Percentiles rank a stretch among this genome's conserved stretches.
Conservation (phyloP, 2,113 vertebrate species). For the Anser brachyrhynchus region DNA sequence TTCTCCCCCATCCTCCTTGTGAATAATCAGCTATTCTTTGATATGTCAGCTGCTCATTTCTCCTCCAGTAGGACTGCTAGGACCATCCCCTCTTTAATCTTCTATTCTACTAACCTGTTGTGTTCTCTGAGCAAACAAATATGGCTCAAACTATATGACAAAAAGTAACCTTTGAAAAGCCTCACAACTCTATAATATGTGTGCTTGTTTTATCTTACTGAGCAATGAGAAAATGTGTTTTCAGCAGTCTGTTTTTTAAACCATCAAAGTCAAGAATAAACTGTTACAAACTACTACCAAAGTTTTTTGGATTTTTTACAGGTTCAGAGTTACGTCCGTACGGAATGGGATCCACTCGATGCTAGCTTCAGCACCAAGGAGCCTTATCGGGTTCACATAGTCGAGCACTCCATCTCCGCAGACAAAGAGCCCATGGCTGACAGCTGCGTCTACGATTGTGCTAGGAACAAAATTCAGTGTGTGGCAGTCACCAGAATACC, state of each 20-base stretch:
- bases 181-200: background rate
- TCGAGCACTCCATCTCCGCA: slow-evolving; percentile 77
- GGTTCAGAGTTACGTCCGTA: slow-evolving; percentile 84
- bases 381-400: slow-evolving; percentile 86
- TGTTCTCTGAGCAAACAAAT: background rate
- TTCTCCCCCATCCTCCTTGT: background rate
- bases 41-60: background rate
- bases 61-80: background rate
- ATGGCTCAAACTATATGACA: background rate
- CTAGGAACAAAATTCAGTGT: slow-evolving; percentile 80
- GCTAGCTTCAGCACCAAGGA: slow-evolving; percentile 84
- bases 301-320: slow-evolving; percentile 47
- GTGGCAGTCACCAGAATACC: slow-evolving; percentile 80
- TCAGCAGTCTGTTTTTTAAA: background rate
- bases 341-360: slow-evolving; percentile 85
- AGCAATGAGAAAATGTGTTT: rapidly evolving
- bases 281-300: background rate
- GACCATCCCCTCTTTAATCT: background rate
- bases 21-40: background rate
- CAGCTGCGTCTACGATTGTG: slow-evolving; percentile 84
- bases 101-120: background rate
- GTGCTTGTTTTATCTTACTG: background rate
- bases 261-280: background rate
- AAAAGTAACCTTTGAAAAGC: background rate
- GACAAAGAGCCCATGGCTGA: slow-evolving; percentile 78